Conservation (phyloP, 2,797 vertebrate species). For the Crocidura indochinensis region DNA sequence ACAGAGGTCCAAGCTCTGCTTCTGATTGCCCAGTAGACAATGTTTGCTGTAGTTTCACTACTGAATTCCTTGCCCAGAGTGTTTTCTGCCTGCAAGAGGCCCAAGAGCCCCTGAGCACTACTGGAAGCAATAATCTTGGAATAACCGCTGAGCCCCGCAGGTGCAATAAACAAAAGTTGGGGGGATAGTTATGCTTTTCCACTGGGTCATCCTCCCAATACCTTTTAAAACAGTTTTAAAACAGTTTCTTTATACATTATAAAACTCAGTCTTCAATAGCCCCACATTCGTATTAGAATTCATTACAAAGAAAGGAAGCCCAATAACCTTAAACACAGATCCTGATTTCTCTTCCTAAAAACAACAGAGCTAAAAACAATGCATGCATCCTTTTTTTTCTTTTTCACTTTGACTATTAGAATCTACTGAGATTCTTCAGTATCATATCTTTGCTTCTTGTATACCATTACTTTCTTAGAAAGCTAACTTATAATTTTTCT, state of each 20-base stretch:
- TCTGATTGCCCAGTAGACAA: too few species aligned
- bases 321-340: background rate
- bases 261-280: background rate
- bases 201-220: too few species aligned
- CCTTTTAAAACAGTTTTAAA: slow-evolving; percentile 7
- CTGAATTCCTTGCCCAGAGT: too few species aligned
- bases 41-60: too few species aligned
- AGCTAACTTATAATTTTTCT: background rate
- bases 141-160: too few species aligned
- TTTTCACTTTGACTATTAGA: background rate
- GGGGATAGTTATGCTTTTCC: too few species aligned
- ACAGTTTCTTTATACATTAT: background rate
- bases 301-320: background rate
- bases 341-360: slow-evolving; percentile 42
- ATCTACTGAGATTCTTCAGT: background rate
- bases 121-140: too few species aligned
- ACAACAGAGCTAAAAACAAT: background rate
- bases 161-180: too few species aligned
- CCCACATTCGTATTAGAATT: background rate
- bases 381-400: background rate
- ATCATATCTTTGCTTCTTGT: background rate
- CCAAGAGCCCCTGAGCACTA: too few species aligned
- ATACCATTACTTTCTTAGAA: slow-evolving; percentile 33
- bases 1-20: too few species aligned
- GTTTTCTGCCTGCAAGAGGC: too few species aligned